These are phyloP conservation scores for Drosophila phalerata DNA, from an alignment of 2,888 invertebrate genomes.

Conservation along the genomic window DNA sequence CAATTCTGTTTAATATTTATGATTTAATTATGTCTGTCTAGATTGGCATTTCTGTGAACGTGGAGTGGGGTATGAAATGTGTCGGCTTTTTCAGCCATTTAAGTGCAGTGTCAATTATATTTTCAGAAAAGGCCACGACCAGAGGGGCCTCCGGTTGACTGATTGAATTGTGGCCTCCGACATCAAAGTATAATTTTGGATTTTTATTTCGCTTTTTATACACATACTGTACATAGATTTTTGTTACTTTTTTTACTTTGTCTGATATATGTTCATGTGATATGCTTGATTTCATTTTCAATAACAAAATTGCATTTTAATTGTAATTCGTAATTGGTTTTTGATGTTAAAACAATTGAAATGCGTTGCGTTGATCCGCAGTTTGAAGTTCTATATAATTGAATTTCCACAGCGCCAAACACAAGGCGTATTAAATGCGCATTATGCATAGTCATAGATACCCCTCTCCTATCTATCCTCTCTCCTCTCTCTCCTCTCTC, in stretches of 20 bases:
- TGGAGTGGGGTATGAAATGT: constrained; percentile 16
- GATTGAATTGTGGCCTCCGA: constrained; percentile 62
- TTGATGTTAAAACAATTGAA: constrained; percentile 49
- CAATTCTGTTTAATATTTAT: constrained; percentile 57
- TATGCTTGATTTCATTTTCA: constrained; percentile 42
- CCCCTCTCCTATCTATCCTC: neutral
- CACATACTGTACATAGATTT: neutral
- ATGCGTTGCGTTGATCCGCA: constrained; percentile 16
- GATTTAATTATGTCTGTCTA: constrained; percentile 55
- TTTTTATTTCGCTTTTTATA: constrained; percentile 8
- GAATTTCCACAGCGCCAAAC: constrained; percentile 44
- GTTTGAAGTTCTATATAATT: constrained; percentile 40
- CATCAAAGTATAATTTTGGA: constrained; percentile 28
- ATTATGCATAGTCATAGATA: constrained; percentile 47
- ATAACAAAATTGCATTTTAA: constrained; percentile 65
- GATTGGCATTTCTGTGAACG: constrained; percentile 29
- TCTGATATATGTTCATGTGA: constrained; percentile 11
- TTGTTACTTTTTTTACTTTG: neutral
- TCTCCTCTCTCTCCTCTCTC: neutral
- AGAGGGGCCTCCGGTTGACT: constrained; percentile 35
- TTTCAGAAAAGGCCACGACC: constrained; percentile 49
- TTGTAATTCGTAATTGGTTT: constrained; percentile 60
- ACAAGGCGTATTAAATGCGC: constrained; percentile 65
- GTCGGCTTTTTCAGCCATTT: constrained; percentile 38
- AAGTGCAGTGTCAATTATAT: constrained; percentile 56